Base-by-base conservation (phyloP, 2,797 vertebrate species). In the Channa striata region DNA sequence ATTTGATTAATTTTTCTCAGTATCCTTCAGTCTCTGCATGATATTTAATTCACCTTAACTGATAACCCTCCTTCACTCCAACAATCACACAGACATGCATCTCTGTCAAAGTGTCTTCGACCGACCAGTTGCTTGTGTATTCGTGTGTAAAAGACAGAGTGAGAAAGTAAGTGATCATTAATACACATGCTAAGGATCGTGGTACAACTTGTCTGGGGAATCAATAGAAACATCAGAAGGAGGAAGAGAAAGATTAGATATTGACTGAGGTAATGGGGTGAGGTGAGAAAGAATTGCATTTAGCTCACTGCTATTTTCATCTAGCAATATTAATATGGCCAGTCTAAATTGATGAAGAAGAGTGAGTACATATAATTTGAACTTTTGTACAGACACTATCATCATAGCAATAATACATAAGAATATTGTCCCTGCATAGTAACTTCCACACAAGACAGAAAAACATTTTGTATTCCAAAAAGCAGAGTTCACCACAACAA, bases 181-280 rank as follows among this genome's bases (percentile, higher is more conserved):
- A 86, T 86, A 86, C 68, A 84, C 72, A 83, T 84, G 75, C 76
- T 84, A 88, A 87, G 47, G 74, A 87, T 82, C 60, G 48, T 70
- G 57, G 57, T 70, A 64, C 67, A 76, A 81, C 60, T 73, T 84
- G 78, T 84, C 72, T 40, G 46, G 11, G 42, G 47, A 73, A 90
- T 91, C 87, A 65, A 90, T 90, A 75, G 66, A 77, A 84, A 83
- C 72, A 75, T 86, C 79, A 84, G 48, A 57, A 71, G 52, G 51
- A 85, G 69, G 82, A 84, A 85, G 74, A 76, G 53, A 61, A 78
- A 73, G 76, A 87, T 87, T 86, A 85, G 78, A 64, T 86, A 87
- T 85, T 80, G 87, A 89, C 68, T 58, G 77, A 74, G 68, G 74
- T 85, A 87, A 88, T 89, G 84, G 78, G 74, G 68, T 83, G 80